These are phyloP conservation scores for Microctonus hyperodae DNA, from an alignment of 2,888 invertebrate species.

Conservation along the genomic window DNA sequence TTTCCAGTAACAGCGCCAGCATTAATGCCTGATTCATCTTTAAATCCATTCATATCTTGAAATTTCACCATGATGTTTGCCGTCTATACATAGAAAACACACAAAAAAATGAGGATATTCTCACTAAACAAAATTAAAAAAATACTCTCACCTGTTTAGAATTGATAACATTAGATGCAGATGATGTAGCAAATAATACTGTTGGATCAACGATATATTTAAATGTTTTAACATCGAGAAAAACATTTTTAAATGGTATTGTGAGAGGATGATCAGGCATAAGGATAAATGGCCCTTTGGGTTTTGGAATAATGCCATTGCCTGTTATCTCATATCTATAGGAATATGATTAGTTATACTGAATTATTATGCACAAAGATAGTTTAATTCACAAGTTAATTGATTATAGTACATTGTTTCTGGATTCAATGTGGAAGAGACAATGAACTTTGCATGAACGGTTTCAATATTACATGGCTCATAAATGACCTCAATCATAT, in stretches of 20 bases:
- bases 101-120: not conserved
- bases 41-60: slow-evolving; percentile 3
- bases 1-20: slow-evolving; percentile 44
- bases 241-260: slow-evolving; percentile 51
- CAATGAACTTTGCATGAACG: slow-evolving; percentile 39
- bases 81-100: slow-evolving; percentile 30
- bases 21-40: slow-evolving; percentile 16
- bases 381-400: not conserved
- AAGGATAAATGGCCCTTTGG: slow-evolving; percentile 48
- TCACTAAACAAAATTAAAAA: not conserved
- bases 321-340: slow-evolving; percentile 50
- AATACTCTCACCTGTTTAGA: slow-evolving; percentile 42
- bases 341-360: not conserved
- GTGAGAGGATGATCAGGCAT: slow-evolving; percentile 26
- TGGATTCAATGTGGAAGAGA: slow-evolving; percentile 45
- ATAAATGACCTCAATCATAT: slow-evolving; percentile 42
- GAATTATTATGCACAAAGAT: not conserved
- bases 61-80: slow-evolving; percentile 39
- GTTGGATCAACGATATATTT: slow-evolving; percentile 42
- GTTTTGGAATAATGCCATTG: slow-evolving; percentile 43
- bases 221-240: slow-evolving; percentile 42
- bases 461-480: slow-evolving; percentile 46
- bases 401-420: slow-evolving; percentile 43
- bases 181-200: slow-evolving; percentile 36
- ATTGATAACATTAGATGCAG: slow-evolving; percentile 32